A percentile compares a stretch with the other conserved stretches of the same genome.
These are phyloP conservation scores for Hemaris fuciformis DNA, from an alignment of 2,888 invertebrate genomes.

Conservation along the genomic window DNA sequence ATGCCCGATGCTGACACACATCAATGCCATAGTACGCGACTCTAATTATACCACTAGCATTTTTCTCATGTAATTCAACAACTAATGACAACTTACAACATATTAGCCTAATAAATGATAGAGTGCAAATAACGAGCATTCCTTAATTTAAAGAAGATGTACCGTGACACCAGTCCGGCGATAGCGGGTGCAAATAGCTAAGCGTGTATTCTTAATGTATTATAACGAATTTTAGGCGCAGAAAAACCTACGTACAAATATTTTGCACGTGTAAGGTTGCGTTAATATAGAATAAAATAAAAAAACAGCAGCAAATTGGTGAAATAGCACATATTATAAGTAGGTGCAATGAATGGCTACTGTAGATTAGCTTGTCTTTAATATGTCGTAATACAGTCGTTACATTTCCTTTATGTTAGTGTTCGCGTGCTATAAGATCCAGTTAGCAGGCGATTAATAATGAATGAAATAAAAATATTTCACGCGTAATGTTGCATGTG, in stretches of 20 bases:
- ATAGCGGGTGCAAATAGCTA: too few relatives aligned
- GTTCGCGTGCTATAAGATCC: slow-evolving; percentile 4
- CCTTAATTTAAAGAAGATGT: too few relatives aligned
- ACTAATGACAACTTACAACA: too few relatives aligned
- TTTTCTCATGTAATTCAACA: neutral
- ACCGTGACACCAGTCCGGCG: too few relatives aligned
- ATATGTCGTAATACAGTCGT: neutral
- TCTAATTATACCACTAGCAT: neutral
- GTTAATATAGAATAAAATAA: too few relatives aligned
- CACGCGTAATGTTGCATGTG: neutral
- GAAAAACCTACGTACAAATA: too few relatives aligned
- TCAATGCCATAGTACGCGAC: slow-evolving; percentile 16
- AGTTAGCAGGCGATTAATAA: slow-evolving; percentile 8
- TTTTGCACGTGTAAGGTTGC: too few relatives aligned
- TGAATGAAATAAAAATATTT: slow-evolving; percentile 7
- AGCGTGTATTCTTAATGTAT: too few relatives aligned
- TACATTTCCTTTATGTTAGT: neutral
- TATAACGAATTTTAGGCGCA: too few relatives aligned
- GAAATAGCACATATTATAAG: neutral
- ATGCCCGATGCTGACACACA: slow-evolving; percentile 46
- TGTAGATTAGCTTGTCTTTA: neutral
- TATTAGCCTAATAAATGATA: too few relatives aligned
- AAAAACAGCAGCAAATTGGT: too few relatives aligned
- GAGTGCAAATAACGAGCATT: too few relatives aligned
- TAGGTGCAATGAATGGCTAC: neutral